Percentiles rank a stretch among this genome's conserved stretches.
Conservation (phyloP, 2,888 invertebrate species). For the Euphydryas editha region DNA sequence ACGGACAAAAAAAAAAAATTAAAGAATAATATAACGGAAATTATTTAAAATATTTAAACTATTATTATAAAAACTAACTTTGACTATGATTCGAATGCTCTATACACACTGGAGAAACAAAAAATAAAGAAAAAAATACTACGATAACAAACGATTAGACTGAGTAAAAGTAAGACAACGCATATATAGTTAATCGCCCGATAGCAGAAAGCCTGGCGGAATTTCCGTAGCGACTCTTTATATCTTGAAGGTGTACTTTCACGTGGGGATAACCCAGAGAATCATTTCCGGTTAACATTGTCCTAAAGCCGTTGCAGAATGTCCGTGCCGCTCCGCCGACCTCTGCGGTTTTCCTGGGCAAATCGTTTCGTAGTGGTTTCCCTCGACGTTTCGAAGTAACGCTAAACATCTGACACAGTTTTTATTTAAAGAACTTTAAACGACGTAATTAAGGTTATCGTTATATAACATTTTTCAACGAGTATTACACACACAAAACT, state of each 20-base stretch:
- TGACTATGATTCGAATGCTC: neutral
- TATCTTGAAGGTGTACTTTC: conserved; percentile 57
- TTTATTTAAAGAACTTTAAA: neutral
- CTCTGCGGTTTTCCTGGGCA: conserved; percentile 47
- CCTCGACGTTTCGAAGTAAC: conserved; percentile 19
- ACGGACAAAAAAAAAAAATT: neutral
- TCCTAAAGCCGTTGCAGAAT: conserved; percentile 24
- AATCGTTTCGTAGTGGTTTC: conserved; percentile 17
- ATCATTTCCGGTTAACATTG: conserved; percentile 28
- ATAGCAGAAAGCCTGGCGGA: conserved; percentile 46
- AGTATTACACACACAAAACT: neutral
- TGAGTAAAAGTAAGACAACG: conserved; percentile 34
- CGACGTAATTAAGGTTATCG: neutral
- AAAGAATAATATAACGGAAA: neutral
- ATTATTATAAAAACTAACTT: neutral
- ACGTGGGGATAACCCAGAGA: conserved; percentile 64
- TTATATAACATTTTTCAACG: neutral
- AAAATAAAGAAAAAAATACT: no score
- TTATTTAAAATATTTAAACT: neutral
- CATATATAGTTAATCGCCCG: conserved; percentile 26
- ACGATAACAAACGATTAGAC: neutral
- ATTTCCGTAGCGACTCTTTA: conserved; percentile 54
- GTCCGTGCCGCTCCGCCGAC: conserved; percentile 21
- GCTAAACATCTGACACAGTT: neutral
- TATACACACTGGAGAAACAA: neutral